Conservation (phyloP, 2,797 vertebrate genomes). For the Diceros bicornis region DNA sequence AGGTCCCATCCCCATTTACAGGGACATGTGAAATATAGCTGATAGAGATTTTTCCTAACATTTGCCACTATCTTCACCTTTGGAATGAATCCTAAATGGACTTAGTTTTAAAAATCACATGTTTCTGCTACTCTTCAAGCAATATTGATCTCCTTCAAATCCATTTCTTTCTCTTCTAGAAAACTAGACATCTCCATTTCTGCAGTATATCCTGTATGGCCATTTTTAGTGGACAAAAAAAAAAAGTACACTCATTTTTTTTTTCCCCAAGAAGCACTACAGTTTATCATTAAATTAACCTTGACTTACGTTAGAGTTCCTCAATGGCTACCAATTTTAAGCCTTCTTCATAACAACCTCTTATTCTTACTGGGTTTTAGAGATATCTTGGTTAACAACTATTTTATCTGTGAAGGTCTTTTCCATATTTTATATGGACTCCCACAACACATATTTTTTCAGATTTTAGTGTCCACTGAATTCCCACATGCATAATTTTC, state of each 20-base stretch:
- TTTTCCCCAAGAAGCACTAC: not conserved
- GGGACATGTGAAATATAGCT: constrained; percentile 43
- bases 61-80: constrained; percentile 65
- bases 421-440: not conserved
- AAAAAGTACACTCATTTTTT: not conserved
- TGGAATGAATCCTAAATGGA: constrained; percentile 68
- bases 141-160: constrained; percentile 70
- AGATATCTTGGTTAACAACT: not conserved
- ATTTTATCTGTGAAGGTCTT: constrained; percentile 29
- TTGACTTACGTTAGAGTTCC: not conserved
- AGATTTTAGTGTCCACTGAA: not conserved
- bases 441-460: not conserved
- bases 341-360: not conserved
- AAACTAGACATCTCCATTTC: constrained; percentile 49
- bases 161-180: constrained; percentile 25
- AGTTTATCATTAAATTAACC: constrained; percentile 69
- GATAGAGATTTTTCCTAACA: constrained; percentile 41
- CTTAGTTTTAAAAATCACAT: constrained; percentile 68
- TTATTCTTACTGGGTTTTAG: constrained; percentile 30
- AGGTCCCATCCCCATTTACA: constrained; percentile 44
- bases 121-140: constrained; percentile 63
- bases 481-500: not conserved
- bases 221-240: constrained; percentile 15
- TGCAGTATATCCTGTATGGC: not conserved
- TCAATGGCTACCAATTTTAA: not conserved